Evolutionary conservation across 2,113 vertebrate species (phyloP).

Genomic region (Martes martes): DNA sequence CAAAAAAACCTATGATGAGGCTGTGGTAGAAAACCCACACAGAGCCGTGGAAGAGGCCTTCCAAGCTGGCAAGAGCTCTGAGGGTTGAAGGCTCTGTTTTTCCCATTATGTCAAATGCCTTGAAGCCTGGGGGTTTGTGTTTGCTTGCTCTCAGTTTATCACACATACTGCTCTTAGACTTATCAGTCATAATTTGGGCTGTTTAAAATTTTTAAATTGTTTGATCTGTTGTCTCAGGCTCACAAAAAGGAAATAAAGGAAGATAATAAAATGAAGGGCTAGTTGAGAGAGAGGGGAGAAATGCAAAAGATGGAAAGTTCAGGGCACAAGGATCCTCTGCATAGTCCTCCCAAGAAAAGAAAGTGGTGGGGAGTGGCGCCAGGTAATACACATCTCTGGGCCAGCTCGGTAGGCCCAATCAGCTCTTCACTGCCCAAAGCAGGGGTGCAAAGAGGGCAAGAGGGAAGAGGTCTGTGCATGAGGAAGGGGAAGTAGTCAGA

Average conservation of each 20-base stretch:
- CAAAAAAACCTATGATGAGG: background rate
- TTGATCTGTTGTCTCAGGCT: background rate
- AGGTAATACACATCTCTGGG: background rate
- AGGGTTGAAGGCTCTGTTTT: background rate
- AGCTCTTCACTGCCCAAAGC: background rate
- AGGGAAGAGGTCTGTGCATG: background rate
- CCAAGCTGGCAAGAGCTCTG: background rate
- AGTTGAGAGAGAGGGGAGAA: background rate
- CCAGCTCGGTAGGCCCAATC: background rate
- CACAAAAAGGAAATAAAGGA: background rate
- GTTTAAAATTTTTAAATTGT: background rate
- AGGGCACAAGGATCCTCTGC: background rate
- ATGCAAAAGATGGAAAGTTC: background rate
- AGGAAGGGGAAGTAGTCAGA: background rate
- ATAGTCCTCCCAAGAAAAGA: background rate
- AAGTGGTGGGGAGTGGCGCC: background rate
- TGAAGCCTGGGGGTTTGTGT: background rate
- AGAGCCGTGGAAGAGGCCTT: background rate
- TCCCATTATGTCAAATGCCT: background rate
- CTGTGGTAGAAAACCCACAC: background rate
- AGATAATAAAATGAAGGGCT: background rate
- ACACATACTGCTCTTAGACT: background rate
- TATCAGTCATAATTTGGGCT: background rate
- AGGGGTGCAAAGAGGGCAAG: background rate
- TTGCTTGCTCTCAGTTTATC: background rate